Conservation (phyloP, 2,797 vertebrate species). For the Gorsachius magnificus region DNA sequence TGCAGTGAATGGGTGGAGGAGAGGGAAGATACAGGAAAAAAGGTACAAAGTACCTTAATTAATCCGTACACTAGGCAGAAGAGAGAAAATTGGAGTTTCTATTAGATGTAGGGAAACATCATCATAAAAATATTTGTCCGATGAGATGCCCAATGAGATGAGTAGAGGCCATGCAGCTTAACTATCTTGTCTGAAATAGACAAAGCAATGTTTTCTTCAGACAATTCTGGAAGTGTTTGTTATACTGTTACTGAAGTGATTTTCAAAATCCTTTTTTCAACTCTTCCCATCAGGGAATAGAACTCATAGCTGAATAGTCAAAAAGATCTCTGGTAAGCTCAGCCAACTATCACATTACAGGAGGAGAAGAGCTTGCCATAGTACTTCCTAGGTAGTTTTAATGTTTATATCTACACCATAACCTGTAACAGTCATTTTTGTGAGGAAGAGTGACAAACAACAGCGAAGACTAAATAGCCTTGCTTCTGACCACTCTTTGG, state of each 20-base stretch:
- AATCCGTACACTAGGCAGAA: neutral
- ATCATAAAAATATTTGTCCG: neutral
- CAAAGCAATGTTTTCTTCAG: neutral
- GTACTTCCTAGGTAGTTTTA: neutral
- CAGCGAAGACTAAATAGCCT: neutral
- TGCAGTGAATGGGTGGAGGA: slow-evolving; percentile 35
- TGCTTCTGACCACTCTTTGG: neutral
- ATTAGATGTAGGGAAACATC: neutral
- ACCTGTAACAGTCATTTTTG: neutral
- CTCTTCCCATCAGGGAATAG: neutral
- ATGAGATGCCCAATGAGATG: neutral
- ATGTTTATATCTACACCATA: neutral
- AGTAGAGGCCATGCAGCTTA: neutral
- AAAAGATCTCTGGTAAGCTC: neutral
- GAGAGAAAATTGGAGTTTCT: neutral
- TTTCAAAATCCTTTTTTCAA: neutral
- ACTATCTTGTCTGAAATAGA: neutral
- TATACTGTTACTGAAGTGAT: neutral
- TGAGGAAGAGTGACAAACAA: neutral
- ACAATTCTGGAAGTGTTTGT: neutral
- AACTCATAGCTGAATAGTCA: neutral
- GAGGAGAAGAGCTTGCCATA: neutral
- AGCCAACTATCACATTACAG: neutral
- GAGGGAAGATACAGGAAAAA: slow-evolving; percentile 17
- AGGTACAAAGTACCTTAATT: neutral